Base-by-base conservation (phyloP, 2,888 invertebrate genomes). In the Fragum fragum region DNA sequence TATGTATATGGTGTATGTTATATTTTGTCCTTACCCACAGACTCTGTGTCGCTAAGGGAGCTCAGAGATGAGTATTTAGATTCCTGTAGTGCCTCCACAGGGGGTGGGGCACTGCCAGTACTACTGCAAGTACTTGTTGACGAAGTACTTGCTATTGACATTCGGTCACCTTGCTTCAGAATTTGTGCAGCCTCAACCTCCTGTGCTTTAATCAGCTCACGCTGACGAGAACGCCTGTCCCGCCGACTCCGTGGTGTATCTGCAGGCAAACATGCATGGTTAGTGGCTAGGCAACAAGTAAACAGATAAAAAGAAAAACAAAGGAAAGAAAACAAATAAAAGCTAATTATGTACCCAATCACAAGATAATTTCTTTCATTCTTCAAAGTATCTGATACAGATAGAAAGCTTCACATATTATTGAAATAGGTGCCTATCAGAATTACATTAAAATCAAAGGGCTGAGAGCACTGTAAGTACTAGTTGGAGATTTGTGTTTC, bases 141-240 rank as follows among this genome's bases (percentile, higher is more conserved):
- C 23, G 88, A 88, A 47, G 83, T 86, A 76, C 90, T 91, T 32
- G 87, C 88, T 16, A 90, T 75, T 29, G 90, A 91, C 81, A 88
- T 82, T 71, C 88, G 70, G 76, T 89, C 89, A 61, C 76, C 85
- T 59, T 70, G 81, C 57, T 59, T 78, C 55, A 86, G 66, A 9
- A 29, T 61, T 26, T 66, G 66, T 39, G 69, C 75, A 53, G 87
- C 57, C 57, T 81, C 86, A 42, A 79, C 81, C 63, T 91, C 90
- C 73, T 91, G 91, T 73, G 91, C 91, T 86, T 90, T 89, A 77
- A 91, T 89, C 73, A 90, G 87, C 47, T 90, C 87, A 16, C 90
- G 85, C 83, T 92, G 92, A 28, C 92, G 88, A 29, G 88, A 80
- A 26, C 91, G 88, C 53, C 92, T 84, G 23, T 90, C 89, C 57